A percentile compares a stretch with the other conserved stretches of the same genome.
Conservation (phyloP, 2,797 vertebrate genomes). For the Arremon brunneinucha region DNA sequence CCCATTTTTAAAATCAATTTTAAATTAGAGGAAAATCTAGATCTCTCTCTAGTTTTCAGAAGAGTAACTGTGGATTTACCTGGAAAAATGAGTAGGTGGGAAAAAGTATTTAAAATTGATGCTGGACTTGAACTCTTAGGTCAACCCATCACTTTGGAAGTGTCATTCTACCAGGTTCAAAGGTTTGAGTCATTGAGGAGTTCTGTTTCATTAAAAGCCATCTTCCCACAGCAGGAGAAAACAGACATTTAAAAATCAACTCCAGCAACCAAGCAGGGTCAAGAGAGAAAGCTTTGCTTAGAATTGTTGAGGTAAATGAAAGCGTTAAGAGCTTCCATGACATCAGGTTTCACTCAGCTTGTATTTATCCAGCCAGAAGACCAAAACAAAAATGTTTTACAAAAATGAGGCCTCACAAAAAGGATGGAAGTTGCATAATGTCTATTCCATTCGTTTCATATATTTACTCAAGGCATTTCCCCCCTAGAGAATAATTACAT, state of each 20-base stretch:
- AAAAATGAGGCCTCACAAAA: slow-evolving; percentile 26
- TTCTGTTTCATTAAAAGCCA: background rate
- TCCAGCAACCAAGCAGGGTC: background rate
- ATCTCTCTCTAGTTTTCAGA: background rate
- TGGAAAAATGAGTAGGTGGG: background rate
- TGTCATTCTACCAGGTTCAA: background rate
- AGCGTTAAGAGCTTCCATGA: background rate
- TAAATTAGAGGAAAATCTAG: background rate
- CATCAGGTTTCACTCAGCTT: slow-evolving; percentile 1
- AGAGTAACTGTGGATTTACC: background rate
- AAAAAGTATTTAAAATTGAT: background rate
- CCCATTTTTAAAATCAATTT: background rate
- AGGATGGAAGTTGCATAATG: background rate
- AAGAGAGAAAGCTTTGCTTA: background rate
- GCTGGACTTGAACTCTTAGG: background rate
- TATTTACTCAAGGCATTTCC: slow-evolving; percentile 44
- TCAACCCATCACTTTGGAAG: background rate
- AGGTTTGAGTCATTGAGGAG: background rate
- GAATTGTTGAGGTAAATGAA: background rate
- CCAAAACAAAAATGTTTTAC: background rate
- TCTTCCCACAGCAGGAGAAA: background rate
- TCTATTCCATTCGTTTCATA: slow-evolving; percentile 27
- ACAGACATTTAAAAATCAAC: background rate
- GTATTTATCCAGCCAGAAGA: slow-evolving; percentile 10
- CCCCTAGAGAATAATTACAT: slow-evolving; percentile 56